Base-by-base conservation (phyloP, 2,888 invertebrate species). In the Andricus quercusramuli region DNA sequence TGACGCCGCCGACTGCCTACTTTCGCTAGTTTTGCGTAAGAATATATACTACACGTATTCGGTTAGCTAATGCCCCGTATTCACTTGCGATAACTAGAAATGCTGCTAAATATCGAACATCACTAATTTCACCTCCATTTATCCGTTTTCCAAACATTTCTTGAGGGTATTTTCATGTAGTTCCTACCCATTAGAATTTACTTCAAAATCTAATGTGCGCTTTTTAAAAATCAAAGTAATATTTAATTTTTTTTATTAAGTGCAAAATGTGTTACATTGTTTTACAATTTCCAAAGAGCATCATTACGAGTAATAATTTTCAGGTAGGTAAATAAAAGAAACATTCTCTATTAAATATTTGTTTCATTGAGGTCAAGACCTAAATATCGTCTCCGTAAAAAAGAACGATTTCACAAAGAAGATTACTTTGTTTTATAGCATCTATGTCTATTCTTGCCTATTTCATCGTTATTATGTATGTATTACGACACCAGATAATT, bases 21-120 rank as follows among this genome's bases (percentile, higher is more conserved):
- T 92, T 91, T 92, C 91, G 90, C 91, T 90, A 90, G 89, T 91
- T 92, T 85, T 92, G 91, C 92, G 91, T 91, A 92, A 92, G 88
- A 90, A 88, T 85, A 87, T 85, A 85, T 86, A 74, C 56, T 56
- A 88, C 83, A 83, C 87, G 86, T 89, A 88, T 89, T 89, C 86
- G 88, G 88, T 90, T 91, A 88, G 87, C 88, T 90, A 91, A 90
- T 89, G 88, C 22, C 37, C 51, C 66, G 78, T 65, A 70, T 70
- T 70, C 70, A 70, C 70, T 51, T 47, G n/a, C 32, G 74, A 74
- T 32, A 74, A 56, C 56, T 32, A 74, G 56, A 74, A 74, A 74
- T 74, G 74, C 32, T 74, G 56, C 56, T 56, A 56, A 74, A 74
- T 32, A 77, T 62, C 37, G 17, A 64, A 47, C n/a, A 79, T 29